Evolutionary conservation across 2,797 vertebrate genomes (phyloP).

Genomic region (Parauchenoglanis ngamensis): DNA sequence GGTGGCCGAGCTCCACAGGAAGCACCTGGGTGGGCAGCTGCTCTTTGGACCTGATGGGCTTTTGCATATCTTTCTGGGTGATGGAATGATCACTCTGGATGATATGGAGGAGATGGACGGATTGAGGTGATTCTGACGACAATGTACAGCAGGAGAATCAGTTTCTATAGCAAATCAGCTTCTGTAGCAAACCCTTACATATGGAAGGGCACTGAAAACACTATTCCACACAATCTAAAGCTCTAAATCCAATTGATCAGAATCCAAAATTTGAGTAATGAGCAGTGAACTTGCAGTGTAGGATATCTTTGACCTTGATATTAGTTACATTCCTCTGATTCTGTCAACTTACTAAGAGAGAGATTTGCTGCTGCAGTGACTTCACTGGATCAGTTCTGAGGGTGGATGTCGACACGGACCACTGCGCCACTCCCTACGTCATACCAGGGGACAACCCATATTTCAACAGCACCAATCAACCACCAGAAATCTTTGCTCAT

Average conservation of each 20-base stretch:
- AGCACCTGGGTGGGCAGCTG: slow-evolving; percentile 94
- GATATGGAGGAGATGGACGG: slow-evolving; percentile 99
- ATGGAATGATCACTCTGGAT: slow-evolving; percentile 98
- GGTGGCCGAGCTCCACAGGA: slow-evolving; percentile 95
- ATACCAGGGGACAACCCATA: slow-evolving; percentile 94
- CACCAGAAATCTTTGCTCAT: slow-evolving; percentile 96
- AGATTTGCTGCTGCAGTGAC: slow-evolving; percentile 77
- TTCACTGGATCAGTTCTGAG: slow-evolving; percentile 96
- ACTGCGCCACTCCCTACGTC: slow-evolving; percentile 85
- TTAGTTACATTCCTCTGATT: slow-evolving; percentile 15
- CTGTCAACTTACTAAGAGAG: slow-evolving; percentile 36
- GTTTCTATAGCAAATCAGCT: not conserved
- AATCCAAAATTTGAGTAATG: not conserved
- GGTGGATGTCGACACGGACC: slow-evolving; percentile 90
- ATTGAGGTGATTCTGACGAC: slow-evolving; percentile 82
- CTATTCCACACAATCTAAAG: not conserved
- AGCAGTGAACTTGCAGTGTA: not conserved
- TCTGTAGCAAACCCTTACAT: not conserved
- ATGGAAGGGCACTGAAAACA: not conserved
- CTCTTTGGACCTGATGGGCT: slow-evolving; percentile 91
- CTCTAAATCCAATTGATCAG: not conserved
- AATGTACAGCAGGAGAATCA: not conserved
- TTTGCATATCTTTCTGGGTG: slow-evolving; percentile 92
- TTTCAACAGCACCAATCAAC: slow-evolving; percentile 98
- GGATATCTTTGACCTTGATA: slow-evolving; percentile 1